These are phyloP conservation scores for Microctenopoma stevenorrisi DNA, from an alignment of 2,797 vertebrate genomes.

Conservation along the genomic window DNA sequence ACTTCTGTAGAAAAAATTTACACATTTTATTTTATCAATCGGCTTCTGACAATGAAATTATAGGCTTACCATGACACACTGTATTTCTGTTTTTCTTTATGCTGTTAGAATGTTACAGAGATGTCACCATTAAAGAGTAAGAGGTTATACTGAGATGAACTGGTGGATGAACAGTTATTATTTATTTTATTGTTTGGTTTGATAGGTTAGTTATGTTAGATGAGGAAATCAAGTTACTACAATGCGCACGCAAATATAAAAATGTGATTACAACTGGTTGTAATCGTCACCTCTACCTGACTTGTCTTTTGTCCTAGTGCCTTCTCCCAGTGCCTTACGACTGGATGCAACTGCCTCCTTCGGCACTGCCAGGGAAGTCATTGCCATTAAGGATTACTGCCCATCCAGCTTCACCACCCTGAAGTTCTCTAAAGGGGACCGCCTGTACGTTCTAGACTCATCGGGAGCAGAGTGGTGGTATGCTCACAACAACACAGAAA, in stretches of 20 bases:
- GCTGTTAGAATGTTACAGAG: too few species aligned
- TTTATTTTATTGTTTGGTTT: too few species aligned
- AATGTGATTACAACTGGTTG: too few species aligned
- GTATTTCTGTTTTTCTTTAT: neutral
- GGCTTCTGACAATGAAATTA: neutral
- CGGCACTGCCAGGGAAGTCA: constrained; percentile 90
- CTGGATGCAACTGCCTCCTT: constrained; percentile 88
- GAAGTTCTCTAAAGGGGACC: constrained; percentile 96
- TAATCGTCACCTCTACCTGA: neutral
- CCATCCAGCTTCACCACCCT: constrained; percentile 96
- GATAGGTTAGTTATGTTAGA: too few species aligned
- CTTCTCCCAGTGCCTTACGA: constrained; percentile 95
- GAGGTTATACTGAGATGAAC: too few species aligned
- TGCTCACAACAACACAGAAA: constrained; percentile 96
- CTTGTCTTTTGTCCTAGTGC: constrained; percentile 82
- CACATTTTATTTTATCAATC: too few species aligned
- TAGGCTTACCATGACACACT: too few species aligned
- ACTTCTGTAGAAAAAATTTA: too few species aligned
- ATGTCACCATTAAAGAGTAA: too few species aligned
- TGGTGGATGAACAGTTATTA: too few species aligned
- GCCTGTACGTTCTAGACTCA: constrained; percentile 92
- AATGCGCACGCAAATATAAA: too few species aligned
- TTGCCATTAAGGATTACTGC: constrained; percentile 96
- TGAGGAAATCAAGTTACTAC: too few species aligned
- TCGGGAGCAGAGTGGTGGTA: constrained; percentile 98